phyloP scores from a whole-genome alignment of 2,797 vertebrate genomes.

The Scarus forsteni region DNA sequence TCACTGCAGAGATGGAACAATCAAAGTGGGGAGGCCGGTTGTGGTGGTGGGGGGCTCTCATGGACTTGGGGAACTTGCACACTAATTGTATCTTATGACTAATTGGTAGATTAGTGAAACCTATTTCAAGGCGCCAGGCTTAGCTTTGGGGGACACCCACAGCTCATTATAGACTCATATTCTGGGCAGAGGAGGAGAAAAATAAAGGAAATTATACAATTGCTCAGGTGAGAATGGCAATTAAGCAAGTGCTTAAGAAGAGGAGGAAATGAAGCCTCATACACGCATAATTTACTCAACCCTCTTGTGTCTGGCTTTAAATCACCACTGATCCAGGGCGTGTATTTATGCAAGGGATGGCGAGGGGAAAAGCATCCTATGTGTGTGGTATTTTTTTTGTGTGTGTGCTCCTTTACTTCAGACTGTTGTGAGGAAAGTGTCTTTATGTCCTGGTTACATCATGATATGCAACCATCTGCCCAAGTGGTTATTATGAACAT shows the following conservation, averaged over 20 bases:
- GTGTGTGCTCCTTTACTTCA: constrained; percentile 8
- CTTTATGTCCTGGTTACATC: too few species aligned
- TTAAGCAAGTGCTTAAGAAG: constrained; percentile 87
- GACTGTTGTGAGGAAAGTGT: too few species aligned
- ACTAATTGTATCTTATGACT: constrained; percentile 89
- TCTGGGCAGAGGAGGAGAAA: constrained; percentile 85
- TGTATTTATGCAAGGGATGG: constrained; percentile 60
- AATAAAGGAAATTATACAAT: constrained; percentile 86
- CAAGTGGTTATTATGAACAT: too few species aligned
- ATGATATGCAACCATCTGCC: too few species aligned
- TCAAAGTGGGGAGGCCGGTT: constrained; percentile 76
- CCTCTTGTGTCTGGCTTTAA: constrained; percentile 83
- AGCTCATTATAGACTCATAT: constrained; percentile 88
- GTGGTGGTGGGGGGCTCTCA: constrained; percentile 69
- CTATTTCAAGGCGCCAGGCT: constrained; percentile 83
- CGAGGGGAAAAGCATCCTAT: constrained; percentile 39
- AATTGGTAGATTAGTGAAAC: constrained; percentile 90
- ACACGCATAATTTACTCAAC: constrained; percentile 81
- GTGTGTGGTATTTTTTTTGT: constrained; percentile 34
- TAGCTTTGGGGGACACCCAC: constrained; percentile 85
- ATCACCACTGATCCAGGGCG: constrained; percentile 77
- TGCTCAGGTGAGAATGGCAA: constrained; percentile 89
- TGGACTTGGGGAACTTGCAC: constrained; percentile 78
- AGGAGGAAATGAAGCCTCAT: constrained; percentile 81
- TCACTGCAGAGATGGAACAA: constrained; percentile 82